phyloP scores from a whole-genome alignment of 2,888 invertebrate species.

The Oscheius onirici region DNA sequence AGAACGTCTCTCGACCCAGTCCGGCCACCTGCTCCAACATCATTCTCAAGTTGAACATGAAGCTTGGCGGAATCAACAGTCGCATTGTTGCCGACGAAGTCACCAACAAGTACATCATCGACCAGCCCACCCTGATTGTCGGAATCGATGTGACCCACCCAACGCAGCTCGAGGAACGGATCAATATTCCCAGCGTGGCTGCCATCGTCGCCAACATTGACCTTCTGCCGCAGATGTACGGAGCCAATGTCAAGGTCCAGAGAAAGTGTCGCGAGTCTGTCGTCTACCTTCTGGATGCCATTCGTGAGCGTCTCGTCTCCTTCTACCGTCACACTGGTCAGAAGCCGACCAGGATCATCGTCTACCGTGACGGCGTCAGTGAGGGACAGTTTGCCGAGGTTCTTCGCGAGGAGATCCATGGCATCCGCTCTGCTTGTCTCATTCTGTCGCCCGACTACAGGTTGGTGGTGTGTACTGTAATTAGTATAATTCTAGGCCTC shows the following conservation, averaged over 20 bases:
- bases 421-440: conserved; percentile 66
- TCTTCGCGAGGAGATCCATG: conserved; percentile 66
- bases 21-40: conserved; percentile 76
- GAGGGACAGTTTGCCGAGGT: conserved; percentile 70
- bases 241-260: conserved; percentile 82
- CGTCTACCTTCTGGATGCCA: conserved; percentile 65
- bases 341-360: conserved; percentile 68
- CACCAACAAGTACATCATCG: conserved; percentile 60
- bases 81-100: conserved; percentile 64
- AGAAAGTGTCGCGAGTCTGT: conserved; percentile 73
- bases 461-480: too few relatives aligned
- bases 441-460: conserved; percentile 64
- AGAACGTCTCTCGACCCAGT: conserved; percentile 71
- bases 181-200: conserved; percentile 76
- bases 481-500: too few relatives aligned
- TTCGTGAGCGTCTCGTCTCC: conserved; percentile 62
- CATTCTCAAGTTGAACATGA: conserved; percentile 76
- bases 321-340: conserved; percentile 60
- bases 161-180: conserved; percentile 79
- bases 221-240: conserved; percentile 68
- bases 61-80: conserved; percentile 86
- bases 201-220: conserved; percentile 74
- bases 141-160: conserved; percentile 95
- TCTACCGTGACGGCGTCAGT: conserved; percentile 70
- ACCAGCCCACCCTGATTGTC: conserved; percentile 79